These are phyloP conservation scores for Trichomalopsis sarcophagae DNA, from an alignment of 1,140 invertebrate genomes.

Conservation along the genomic window DNA sequence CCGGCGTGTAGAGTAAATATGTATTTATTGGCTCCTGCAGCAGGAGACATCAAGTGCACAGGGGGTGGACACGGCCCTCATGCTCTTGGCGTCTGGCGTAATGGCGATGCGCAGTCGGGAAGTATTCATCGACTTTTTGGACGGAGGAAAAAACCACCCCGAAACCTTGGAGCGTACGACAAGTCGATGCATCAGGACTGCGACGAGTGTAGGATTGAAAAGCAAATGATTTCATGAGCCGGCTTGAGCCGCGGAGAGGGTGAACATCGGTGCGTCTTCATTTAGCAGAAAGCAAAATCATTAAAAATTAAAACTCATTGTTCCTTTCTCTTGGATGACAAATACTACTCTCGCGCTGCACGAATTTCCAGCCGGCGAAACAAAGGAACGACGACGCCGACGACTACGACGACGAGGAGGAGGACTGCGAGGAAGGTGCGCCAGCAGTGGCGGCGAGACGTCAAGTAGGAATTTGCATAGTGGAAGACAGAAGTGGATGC, in stretches of 20 bases:
- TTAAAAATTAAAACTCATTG: not conserved
- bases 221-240: not conserved
- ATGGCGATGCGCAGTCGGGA: not conserved
- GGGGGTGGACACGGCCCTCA: not conserved
- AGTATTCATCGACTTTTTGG: constrained; percentile 26
- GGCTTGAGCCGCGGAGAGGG: no score
- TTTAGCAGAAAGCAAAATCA: not conserved
- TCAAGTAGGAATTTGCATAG: constrained; percentile 43
- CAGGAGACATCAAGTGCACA: constrained; percentile 31
- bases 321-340: not conserved
- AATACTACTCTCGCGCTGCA: not conserved
- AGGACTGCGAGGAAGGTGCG: not conserved
- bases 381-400: constrained; percentile 11
- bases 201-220: not conserved
- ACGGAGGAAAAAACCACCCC: not conserved
- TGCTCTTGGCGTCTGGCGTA: not conserved
- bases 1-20: constrained; percentile 63
- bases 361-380: constrained; percentile 24
- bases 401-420: not conserved
- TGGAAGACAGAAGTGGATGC: constrained; percentile 27
- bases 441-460: not conserved
- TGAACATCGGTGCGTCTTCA: no score
- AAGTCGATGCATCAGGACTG: no score
- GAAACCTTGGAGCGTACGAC: no score
- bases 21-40: constrained; percentile 67